Base-by-base conservation (phyloP, 2,888 invertebrate genomes). In the Nephrotoma guestfalica region DNA sequence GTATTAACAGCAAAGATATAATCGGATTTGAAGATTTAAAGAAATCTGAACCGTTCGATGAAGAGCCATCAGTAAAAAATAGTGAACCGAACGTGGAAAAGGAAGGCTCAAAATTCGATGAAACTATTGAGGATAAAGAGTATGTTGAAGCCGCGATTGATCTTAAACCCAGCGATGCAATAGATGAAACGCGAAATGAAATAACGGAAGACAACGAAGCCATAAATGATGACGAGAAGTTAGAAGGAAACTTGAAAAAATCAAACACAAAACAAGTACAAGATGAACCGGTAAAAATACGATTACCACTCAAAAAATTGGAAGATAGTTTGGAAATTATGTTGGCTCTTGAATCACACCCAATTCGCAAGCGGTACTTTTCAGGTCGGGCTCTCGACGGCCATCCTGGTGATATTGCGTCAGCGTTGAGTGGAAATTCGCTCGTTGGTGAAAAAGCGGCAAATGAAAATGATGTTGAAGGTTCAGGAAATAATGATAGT, bases 341-440 rank as follows among this genome's bases (percentile, higher is more conserved):
- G 93, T 92, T 93, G 51, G 93, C 94, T n/a, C 92, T 93, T 87
- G 94, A 94, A 89, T 93, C 93, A 57, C 86, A 88, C 83, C 87
- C 87, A 15, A 41, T 87, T 7, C 47, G 41, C 7, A 89, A 89
- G 86, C 89, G 90, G 88, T 86, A 87, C 71, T 86, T 42, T 85
- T 83, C 41, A 57, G 83, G 6, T 87, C 85, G 86, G 43, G 86
- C 91, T 90, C 88, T 89, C 47, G 89, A 89, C 87, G 89, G 83
- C 90, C 93, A 89, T 90, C 18, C 42, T 7, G 92, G 92, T 88
- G 94, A 94, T 88, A 92, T 94, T 15, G 91, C 93, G 0, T 93
- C 93, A 0, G 93, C 93, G 9, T 90, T 94, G 86, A 94, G 94
- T 88, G 94, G 93, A 5, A 94, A 94, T 89, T 93, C 93, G 47